These are phyloP conservation scores for Meloidogyne floridensis DNA, from an alignment of 1,140 invertebrate genomes.

Conservation along the genomic window DNA sequence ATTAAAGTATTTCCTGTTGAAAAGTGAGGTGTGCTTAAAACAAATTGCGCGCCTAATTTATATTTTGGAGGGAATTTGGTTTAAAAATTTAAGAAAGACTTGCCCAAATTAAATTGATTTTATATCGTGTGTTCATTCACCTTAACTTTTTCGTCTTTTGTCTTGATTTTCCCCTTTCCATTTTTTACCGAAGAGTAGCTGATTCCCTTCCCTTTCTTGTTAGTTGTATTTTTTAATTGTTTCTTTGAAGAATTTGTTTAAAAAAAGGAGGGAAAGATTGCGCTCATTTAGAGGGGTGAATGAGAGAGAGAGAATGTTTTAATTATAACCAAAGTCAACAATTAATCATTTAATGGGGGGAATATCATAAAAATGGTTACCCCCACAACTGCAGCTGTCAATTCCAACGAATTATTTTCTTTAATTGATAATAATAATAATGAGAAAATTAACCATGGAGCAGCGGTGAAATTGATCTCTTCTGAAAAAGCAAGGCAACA, in stretches of 20 bases:
- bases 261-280: background rate
- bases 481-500: constrained; percentile 3
- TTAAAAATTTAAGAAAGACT: background rate
- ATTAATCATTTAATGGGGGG: background rate
- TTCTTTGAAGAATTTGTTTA: background rate
- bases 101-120: background rate
- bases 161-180: no score
- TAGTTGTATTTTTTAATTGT: background rate
- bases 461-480: background rate
- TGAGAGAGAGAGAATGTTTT: background rate
- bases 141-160: background rate
- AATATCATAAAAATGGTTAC: background rate
- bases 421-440: background rate
- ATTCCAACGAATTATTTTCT: background rate
- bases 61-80: background rate
- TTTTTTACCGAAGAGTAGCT: background rate
- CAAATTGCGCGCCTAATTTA: no score
- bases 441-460: background rate
- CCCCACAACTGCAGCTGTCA: background rate
- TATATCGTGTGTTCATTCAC: background rate
- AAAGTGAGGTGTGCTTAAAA: no score
- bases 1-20: no score
- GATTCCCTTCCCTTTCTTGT: background rate
- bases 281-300: background rate
- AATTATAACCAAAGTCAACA: background rate